phyloP scores from a whole-genome alignment of 2,113 vertebrate species.

The Peromyscus maniculatus region DNA sequence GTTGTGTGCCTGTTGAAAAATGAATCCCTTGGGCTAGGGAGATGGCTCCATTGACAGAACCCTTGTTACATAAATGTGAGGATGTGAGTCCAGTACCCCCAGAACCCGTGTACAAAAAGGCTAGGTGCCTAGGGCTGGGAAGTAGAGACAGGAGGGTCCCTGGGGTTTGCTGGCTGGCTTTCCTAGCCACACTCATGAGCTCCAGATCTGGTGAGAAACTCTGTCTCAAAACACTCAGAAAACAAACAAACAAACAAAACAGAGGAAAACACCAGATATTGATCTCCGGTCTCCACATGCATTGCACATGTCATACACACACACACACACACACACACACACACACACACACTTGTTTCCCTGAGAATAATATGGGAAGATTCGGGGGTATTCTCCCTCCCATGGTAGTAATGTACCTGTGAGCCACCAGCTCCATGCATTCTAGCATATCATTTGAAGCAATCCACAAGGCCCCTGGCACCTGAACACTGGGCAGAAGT shows the following conservation, averaged over 20 bases:
- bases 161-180: background rate
- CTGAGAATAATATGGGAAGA: background rate
- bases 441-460: background rate
- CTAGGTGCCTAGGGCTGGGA: background rate
- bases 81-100: background rate
- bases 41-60: background rate
- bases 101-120: background rate
- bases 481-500: background rate
- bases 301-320: background rate
- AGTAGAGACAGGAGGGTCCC: background rate
- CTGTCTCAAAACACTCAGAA: background rate
- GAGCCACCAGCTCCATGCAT: background rate
- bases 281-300: background rate
- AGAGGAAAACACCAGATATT: background rate
- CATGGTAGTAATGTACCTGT: rapidly evolving
- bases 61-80: background rate
- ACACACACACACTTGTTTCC: background rate
- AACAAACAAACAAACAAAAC: background rate
- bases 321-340: background rate
- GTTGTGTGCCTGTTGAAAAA: background rate
- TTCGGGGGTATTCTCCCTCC: background rate
- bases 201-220: background rate
- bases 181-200: background rate
- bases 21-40: background rate
- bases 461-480: background rate